Conservation (phyloP, 2,888 invertebrate genomes). For the Lasioglossum villosulum region DNA sequence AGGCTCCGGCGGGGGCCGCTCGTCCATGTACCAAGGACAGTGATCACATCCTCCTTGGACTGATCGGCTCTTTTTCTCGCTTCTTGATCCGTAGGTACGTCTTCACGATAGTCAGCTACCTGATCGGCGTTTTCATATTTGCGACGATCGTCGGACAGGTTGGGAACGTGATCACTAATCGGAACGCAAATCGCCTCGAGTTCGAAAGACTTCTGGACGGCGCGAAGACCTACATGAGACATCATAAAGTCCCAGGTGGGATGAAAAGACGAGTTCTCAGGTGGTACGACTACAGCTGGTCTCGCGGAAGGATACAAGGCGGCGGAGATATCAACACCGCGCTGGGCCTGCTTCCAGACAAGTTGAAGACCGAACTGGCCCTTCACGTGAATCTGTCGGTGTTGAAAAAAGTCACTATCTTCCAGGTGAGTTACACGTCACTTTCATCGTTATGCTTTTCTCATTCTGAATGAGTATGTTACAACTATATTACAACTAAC, state of each 20-base stretch:
- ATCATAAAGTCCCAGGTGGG: constrained; percentile 97
- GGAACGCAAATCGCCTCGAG: constrained; percentile 97
- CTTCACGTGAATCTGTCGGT: constrained; percentile 98
- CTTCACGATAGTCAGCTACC: constrained; percentile 98
- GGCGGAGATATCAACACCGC: constrained; percentile 98
- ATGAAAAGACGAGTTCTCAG: constrained; percentile 98
- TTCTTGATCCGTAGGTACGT: constrained; percentile 90
- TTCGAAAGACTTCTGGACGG: constrained; percentile 97
- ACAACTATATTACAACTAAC: too few relatives aligned
- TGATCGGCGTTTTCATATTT: constrained; percentile 98
- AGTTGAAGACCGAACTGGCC: constrained; percentile 98
- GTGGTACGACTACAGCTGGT: constrained; percentile 99
- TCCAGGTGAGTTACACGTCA: constrained; percentile 89
- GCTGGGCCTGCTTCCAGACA: constrained; percentile 96
- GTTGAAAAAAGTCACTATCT: constrained; percentile 92
- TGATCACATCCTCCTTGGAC: constrained; percentile 73
- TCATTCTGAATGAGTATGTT: background rate
- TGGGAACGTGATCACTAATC: constrained; percentile 98
- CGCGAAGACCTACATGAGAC: constrained; percentile 98
- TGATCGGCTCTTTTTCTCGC: constrained; percentile 74
- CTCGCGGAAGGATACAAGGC: constrained; percentile 96
- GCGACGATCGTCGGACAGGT: constrained; percentile 99
- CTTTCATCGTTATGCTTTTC: background rate
- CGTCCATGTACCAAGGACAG: constrained; percentile 77
- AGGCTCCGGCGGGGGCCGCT: constrained; percentile 84